Conservation (phyloP, 2,888 invertebrate species). For the Odontothrips loti region DNA sequence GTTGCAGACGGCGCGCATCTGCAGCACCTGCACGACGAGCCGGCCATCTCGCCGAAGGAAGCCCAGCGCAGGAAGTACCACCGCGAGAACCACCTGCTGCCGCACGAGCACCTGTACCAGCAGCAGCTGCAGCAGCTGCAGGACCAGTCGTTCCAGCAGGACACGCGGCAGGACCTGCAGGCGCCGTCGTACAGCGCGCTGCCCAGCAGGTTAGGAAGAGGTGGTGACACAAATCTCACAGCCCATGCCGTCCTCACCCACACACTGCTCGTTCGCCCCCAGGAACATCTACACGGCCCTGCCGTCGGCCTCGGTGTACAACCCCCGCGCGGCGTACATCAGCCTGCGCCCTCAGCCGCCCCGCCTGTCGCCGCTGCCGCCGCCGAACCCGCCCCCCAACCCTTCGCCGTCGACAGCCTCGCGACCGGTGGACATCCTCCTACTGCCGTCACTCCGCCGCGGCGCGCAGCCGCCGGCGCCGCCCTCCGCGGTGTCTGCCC, state of each 20-base stretch:
- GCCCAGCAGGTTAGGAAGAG: background rate
- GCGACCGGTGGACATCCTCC: background rate
- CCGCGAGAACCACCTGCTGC: constrained; percentile 18
- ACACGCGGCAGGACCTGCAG: constrained; percentile 6
- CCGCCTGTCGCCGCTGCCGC: background rate
- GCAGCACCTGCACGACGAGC: background rate
- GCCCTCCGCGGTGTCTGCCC: background rate
- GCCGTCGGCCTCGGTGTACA: background rate
- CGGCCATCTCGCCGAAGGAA: background rate
- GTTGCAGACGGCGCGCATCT: constrained; percentile 6
- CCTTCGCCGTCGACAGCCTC: background rate
- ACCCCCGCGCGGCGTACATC: constrained; percentile 8
- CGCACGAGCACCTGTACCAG: background rate
- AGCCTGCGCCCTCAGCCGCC: background rate
- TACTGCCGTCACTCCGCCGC: background rate
- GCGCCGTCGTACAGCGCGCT: background rate
- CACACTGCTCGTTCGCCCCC: background rate
- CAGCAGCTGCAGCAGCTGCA: constrained; percentile 3
- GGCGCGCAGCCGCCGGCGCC: background rate
- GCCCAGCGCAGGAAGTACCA: constrained; percentile 2
- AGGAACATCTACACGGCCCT: background rate
- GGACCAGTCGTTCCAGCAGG: constrained; percentile 17
- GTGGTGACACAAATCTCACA: background rate
- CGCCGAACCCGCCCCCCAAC: constrained; percentile 3
- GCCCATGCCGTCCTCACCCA: background rate